A percentile compares a stretch with the other conserved stretches of the same genome.
phyloP scores from a whole-genome alignment of 2,888 invertebrate species.

The Cremastobaeus sp. region DNA sequence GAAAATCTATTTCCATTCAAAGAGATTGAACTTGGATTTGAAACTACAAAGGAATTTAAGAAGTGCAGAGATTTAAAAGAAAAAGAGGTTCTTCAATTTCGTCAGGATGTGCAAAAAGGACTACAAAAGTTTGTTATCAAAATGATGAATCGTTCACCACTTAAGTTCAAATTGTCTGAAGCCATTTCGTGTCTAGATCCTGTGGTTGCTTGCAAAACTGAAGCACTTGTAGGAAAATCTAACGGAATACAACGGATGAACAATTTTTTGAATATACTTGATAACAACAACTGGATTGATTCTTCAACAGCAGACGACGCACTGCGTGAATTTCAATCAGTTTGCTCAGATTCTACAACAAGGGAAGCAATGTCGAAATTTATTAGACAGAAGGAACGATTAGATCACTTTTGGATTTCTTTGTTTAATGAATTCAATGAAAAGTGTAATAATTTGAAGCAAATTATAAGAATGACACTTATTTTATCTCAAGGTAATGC shows the following conservation, averaged over 20 bases:
- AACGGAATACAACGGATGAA: neutral
- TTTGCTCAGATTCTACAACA: neutral
- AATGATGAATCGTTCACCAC: slow-evolving; percentile 20
- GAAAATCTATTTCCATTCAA: slow-evolving; percentile 8
- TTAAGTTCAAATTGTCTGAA: slow-evolving; percentile 3
- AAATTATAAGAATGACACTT: neutral
- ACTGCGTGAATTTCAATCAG: neutral
- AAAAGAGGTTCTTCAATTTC: neutral
- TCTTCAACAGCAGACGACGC: neutral
- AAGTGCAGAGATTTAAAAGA: slow-evolving; percentile 14
- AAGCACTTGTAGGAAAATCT: neutral
- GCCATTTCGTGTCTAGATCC: slow-evolving; percentile 4
- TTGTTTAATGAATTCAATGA: neutral
- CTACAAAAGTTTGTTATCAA: slow-evolving; percentile 12
- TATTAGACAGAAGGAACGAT: neutral
- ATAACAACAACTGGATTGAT: slow-evolving; percentile 2
- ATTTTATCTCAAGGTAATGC: slow-evolving; percentile 1
- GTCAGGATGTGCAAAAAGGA: slow-evolving; percentile 5
- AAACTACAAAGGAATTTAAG: slow-evolving; percentile 16
- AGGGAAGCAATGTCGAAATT: neutral
- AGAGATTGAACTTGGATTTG: slow-evolving; percentile 20
- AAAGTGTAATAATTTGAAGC: slow-evolving; percentile 2
- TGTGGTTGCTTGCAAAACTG: slow-evolving; percentile 1
- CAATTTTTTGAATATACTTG: neutral
- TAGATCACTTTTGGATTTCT: slow-evolving; percentile 13